Evolutionary conservation across 2,888 invertebrate genomes (phyloP), one percentile per base, ranked within the genome.

Genomic region (Dolichopus griseipennis): DNA sequence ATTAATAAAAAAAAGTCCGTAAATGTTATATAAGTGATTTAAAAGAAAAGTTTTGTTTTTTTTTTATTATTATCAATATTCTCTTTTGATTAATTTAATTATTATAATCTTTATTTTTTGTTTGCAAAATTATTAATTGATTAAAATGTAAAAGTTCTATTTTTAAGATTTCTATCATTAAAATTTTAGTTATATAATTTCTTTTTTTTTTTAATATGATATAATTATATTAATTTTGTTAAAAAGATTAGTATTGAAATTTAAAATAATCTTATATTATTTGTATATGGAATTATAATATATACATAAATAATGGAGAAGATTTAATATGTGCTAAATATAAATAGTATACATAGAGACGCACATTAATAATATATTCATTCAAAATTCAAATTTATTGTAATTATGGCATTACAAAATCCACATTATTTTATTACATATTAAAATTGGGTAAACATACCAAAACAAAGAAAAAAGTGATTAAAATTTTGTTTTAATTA

Each of bases 151-250:
- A 52, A 6, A 9, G 52, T 52, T 52, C 18, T 52, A 52, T 52
- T 3, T 52, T 52, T 52, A 52, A 52, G 52, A 52, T 52, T 52
- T 52, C 18, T 52, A 52, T 52, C 9, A 52, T 52, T 52, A 52
- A 52, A 52, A 52, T 2, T 18, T 12, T 52, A 52, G 15, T 18
- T 52, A 52, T 52, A 52, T 52, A 12, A 52, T 12, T 12, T 7
- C 12, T 43, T 43, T 43, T 12, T 52, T 52, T 52, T 52, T 18
- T 18, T 18, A 52, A 18, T 52, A 52, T 52, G 9, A 52, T 52
- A n/a, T 52, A 52, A 52, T 52, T 52, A 52, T 52, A 52, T 52
- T 52, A 52, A 37, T 52, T 52, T 52, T 52, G 52, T 52, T 52
- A 15, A 52, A 52, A 18, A 9, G n/a, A 52, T 52, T 12, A 52